These are phyloP conservation scores for Alosa alosa DNA, from an alignment of 2,113 vertebrate genomes.

Conservation along the genomic window DNA sequence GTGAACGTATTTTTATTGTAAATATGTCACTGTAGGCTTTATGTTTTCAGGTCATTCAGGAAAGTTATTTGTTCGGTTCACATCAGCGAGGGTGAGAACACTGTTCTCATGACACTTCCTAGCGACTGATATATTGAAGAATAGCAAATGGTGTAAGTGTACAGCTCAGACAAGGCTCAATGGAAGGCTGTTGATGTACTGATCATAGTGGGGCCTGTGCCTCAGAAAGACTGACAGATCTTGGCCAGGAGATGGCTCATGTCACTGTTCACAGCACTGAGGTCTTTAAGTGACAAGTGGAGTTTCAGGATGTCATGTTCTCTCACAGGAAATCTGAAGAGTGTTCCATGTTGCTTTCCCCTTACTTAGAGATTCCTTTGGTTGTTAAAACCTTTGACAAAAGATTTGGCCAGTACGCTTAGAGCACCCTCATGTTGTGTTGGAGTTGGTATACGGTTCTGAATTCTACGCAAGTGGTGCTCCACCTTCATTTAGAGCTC, in stretches of 20 bases:
- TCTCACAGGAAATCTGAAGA: background rate
- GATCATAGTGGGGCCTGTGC: background rate
- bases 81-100: background rate
- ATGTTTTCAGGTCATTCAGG: background rate
- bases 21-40: slow-evolving; percentile 55
- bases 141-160: background rate
- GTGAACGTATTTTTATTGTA: slow-evolving; percentile 70
- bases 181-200: background rate
- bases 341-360: background rate
- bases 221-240: background rate
- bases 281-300: slow-evolving; percentile 8
- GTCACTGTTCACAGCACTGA: background rate
- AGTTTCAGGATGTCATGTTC: background rate
- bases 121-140: background rate
- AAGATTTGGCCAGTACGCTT: background rate
- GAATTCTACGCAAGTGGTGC: background rate
- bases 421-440: background rate
- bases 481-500: too few species aligned
- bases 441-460: background rate
- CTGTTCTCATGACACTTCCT: background rate
- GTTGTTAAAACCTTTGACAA: background rate
- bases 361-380: background rate
- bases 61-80: slow-evolving; percentile 6
- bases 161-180: background rate
- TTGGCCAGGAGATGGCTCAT: background rate